These are phyloP conservation scores for Tokudaia muenninki DNA, from an alignment of 2,797 vertebrate species.

Conservation along the genomic window DNA sequence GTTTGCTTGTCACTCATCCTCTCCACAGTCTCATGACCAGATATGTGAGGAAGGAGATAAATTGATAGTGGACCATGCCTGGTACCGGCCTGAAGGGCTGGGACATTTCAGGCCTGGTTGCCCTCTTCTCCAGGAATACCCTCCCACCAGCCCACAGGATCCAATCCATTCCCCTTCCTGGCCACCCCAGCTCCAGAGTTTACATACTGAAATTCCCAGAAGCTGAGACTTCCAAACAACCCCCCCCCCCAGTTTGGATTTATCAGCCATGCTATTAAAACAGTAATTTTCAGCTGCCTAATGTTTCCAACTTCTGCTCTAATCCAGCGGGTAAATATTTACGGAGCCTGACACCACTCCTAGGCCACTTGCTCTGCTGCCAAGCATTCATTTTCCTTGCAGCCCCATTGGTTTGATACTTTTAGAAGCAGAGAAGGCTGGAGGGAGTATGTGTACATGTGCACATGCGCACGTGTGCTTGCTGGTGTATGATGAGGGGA, in stretches of 20 bases:
- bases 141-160: background rate
- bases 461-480: background rate
- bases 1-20: background rate
- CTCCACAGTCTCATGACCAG: constrained; percentile 1
- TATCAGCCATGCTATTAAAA: constrained; percentile 89
- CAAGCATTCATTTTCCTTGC: constrained; percentile 85
- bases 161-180: background rate
- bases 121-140: constrained; percentile 1
- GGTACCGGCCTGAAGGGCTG: background rate
- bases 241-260: constrained; percentile 83
- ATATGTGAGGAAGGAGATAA: constrained; percentile 1
- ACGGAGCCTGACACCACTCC: constrained; percentile 89
- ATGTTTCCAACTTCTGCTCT: constrained; percentile 87
- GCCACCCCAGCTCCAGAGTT: constrained; percentile 56
- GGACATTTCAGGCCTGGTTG: background rate
- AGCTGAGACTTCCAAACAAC: constrained; percentile 83
- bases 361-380: constrained; percentile 85
- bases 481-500: background rate
- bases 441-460: background rate
- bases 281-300: constrained; percentile 90
- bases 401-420: constrained; percentile 76
- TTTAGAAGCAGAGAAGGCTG: constrained; percentile 72
- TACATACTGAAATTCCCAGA: constrained; percentile 77
- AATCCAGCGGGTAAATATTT: constrained; percentile 90
- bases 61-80: background rate